Evolutionary conservation across 2,888 invertebrate genomes (phyloP).

Genomic region (Acronicta psi): DNA sequence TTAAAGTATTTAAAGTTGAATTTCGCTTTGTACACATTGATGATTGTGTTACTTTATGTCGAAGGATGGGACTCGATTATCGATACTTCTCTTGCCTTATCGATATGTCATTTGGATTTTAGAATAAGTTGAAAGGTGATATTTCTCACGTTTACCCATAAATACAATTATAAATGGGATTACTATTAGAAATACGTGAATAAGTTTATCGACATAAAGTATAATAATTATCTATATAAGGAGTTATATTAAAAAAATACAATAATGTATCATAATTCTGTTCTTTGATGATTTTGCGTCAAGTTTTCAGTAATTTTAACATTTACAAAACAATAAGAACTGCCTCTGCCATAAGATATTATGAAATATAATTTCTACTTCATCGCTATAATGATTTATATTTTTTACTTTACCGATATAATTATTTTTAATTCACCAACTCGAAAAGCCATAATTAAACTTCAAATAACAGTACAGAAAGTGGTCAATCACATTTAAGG

Average conservation of each 20-base stretch:
- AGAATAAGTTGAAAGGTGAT: too few relatives aligned
- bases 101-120: neutral
- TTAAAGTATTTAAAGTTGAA: conserved; percentile 41
- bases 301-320: conserved; percentile 16
- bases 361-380: conserved; percentile 1
- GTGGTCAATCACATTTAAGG: too few relatives aligned
- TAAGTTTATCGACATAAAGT: neutral
- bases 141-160: too few relatives aligned
- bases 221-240: neutral
- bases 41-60: conserved; percentile 9
- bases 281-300: neutral
- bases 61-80: conserved; percentile 2
- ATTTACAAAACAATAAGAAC: conserved; percentile 9
- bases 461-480: too few relatives aligned
- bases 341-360: conserved; percentile 1
- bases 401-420: too few relatives aligned
- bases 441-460: too few relatives aligned
- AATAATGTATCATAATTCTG: neutral
- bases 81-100: neutral
- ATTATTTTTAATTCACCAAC: too few relatives aligned
- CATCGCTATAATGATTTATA: too few relatives aligned
- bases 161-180: too few relatives aligned
- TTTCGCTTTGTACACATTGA: conserved; percentile 38
- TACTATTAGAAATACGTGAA: too few relatives aligned
- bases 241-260: neutral